Conservation (phyloP, 2,888 invertebrate genomes). For the Caenorhabditis sp. region DNA sequence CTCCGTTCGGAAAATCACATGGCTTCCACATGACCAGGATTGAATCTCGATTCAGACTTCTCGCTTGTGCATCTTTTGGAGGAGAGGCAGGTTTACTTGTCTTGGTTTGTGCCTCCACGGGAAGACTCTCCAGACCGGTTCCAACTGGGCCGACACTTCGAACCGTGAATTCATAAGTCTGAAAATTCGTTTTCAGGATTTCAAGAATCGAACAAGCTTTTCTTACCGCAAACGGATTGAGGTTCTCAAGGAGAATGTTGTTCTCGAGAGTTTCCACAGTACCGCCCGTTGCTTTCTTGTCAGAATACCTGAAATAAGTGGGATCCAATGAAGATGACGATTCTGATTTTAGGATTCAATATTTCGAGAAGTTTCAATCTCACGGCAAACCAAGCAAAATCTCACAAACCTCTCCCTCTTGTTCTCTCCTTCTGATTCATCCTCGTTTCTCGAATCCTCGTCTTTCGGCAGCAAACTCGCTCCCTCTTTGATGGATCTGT, state of each 20-base stretch:
- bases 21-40: constrained; percentile 99
- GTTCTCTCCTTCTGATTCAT: constrained; percentile 22
- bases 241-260: constrained; percentile 64
- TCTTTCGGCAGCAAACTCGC: constrained; percentile 30
- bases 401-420: constrained; percentile 47
- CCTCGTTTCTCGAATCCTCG: constrained; percentile 5
- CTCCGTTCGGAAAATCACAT: constrained; percentile 97
- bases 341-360: no score
- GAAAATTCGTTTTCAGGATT: constrained; percentile 28
- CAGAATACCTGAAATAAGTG: constrained; percentile 68
- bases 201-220: background rate
- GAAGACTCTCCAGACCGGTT: constrained; percentile 90
- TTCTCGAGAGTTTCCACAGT: constrained; percentile 65
- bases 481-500: constrained; percentile 39
- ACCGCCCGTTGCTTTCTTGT: constrained; percentile 62
- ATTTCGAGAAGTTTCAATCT: background rate
- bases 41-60: constrained; percentile 92
- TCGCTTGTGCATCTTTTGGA: constrained; percentile 91
- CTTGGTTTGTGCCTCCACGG: constrained; percentile 92
- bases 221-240: constrained; percentile 72
- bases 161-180: constrained; percentile 80
- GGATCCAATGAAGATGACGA: no score
- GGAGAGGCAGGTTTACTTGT: constrained; percentile 92
- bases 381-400: constrained; percentile 32
- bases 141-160: constrained; percentile 90